Evolutionary conservation across 2,113 vertebrate genomes (phyloP).

Genomic region (Oreochromis tanganicae): DNA sequence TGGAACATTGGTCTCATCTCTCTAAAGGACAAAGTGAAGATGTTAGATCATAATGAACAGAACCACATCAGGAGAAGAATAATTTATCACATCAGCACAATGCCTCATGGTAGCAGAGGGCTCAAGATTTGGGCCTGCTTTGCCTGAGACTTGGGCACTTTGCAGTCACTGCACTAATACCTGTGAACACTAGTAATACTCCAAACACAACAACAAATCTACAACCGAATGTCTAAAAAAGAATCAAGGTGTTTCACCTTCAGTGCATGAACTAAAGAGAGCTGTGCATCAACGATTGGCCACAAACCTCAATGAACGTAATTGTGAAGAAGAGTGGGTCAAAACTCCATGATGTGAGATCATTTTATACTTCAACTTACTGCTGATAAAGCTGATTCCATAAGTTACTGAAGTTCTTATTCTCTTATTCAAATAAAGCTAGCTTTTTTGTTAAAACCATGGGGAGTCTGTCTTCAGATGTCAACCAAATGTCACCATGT

Average conservation of each 20-base stretch:
- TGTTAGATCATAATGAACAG: neutral
- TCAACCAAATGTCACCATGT: neutral
- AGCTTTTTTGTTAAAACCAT: neutral
- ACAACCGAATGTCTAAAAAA: neutral
- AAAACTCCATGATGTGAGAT: neutral
- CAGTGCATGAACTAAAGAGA: neutral
- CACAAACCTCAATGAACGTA: neutral
- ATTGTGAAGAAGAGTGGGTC: neutral
- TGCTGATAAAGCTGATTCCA: neutral
- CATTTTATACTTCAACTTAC: neutral
- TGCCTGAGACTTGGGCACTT: neutral
- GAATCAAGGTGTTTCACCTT: neutral
- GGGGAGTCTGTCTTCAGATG: neutral
- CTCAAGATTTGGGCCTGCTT: neutral
- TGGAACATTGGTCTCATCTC: neutral
- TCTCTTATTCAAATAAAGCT: neutral
- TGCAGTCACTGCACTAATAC: neutral
- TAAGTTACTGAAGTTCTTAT: neutral
- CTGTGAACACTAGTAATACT: neutral
- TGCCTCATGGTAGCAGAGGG: neutral
- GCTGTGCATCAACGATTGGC: neutral
- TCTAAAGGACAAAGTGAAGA: neutral
- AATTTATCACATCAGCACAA: neutral
- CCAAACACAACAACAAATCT: neutral
- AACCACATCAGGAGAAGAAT: neutral